Conservation (phyloP, 2,113 vertebrate species). For the Atlantisia rogersi region DNA sequence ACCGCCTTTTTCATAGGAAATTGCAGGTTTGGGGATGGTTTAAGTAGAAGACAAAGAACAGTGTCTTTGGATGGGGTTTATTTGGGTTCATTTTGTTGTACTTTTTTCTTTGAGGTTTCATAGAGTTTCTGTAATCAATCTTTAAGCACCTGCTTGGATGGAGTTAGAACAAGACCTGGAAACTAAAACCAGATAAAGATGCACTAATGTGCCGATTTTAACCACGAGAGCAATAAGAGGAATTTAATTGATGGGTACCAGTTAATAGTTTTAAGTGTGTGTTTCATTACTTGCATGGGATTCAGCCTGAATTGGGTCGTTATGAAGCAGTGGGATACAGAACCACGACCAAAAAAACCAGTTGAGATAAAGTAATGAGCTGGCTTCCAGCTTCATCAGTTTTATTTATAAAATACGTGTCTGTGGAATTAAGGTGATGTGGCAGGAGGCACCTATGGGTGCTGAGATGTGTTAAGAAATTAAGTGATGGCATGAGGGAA, state of each 20-base stretch:
- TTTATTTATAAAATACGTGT: neutral
- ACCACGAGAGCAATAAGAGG: neutral
- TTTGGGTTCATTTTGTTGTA: fast-evolving
- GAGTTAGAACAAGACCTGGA: neutral
- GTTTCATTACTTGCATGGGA: neutral
- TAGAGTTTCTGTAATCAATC: neutral
- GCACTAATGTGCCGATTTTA: neutral
- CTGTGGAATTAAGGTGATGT: neutral
- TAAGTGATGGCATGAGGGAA: neutral
- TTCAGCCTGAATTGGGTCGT: neutral
- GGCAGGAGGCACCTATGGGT: neutral
- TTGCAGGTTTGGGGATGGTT: slow-evolving; percentile 41
- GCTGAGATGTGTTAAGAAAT: neutral
- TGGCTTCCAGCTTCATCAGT: fast-evolving
- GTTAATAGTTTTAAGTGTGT: neutral
- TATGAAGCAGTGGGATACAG: neutral
- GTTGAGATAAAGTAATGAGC: neutral
- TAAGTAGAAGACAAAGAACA: neutral
- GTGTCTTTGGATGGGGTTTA: neutral
- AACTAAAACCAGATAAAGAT: neutral
- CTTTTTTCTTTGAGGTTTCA: neutral
- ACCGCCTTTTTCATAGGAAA: neutral
- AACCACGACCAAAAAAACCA: neutral
- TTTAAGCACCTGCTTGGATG: neutral
- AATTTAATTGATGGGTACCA: neutral